Conservation (phyloP, 2,888 invertebrate species). For the Eretmocerus hayati region DNA sequence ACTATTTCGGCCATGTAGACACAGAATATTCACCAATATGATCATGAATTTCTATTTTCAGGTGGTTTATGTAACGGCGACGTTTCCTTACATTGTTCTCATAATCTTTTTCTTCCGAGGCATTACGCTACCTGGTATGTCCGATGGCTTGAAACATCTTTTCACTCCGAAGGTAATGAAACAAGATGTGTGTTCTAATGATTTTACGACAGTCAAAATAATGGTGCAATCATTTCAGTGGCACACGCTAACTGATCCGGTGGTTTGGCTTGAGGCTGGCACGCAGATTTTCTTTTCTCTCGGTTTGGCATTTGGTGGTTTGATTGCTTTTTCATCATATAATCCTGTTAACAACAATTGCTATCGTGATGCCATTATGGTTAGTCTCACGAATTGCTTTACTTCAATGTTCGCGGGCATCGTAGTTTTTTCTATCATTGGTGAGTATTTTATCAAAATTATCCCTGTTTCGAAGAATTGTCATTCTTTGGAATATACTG, state of each 20-base stretch:
- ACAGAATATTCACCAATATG: too few species aligned
- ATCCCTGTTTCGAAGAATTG: too few species aligned
- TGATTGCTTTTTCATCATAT: conserved; percentile 94
- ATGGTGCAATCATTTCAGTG: conserved; percentile 52
- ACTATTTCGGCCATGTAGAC: too few species aligned
- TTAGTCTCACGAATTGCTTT: conserved; percentile 86
- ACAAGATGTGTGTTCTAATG: neutral
- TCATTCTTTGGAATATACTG: too few species aligned
- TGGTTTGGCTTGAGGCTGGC: conserved; percentile 95
- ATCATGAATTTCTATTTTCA: conserved; percentile 30
- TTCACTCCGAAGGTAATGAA: conserved; percentile 72
- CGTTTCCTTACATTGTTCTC: conserved; percentile 91
- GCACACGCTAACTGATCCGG: conserved; percentile 84
- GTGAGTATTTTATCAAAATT: conserved; percentile 35
- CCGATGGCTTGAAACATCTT: conserved; percentile 78
- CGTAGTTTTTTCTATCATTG: conserved; percentile 92
- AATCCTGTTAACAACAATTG: conserved; percentile 96
- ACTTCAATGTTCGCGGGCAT: conserved; percentile 96
- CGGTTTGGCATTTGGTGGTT: conserved; percentile 89
- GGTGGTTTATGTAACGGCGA: conserved; percentile 89
- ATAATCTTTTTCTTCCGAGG: conserved; percentile 95
- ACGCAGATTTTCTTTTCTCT: conserved; percentile 97
- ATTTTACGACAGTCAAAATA: neutral
- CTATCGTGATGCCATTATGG: conserved; percentile 86
- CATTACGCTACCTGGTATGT: conserved; percentile 80